Evolutionary conservation across 2,888 invertebrate species (phyloP), one percentile per base, ranked within the genome.

Genomic region (Epinotia brunnichana): DNA sequence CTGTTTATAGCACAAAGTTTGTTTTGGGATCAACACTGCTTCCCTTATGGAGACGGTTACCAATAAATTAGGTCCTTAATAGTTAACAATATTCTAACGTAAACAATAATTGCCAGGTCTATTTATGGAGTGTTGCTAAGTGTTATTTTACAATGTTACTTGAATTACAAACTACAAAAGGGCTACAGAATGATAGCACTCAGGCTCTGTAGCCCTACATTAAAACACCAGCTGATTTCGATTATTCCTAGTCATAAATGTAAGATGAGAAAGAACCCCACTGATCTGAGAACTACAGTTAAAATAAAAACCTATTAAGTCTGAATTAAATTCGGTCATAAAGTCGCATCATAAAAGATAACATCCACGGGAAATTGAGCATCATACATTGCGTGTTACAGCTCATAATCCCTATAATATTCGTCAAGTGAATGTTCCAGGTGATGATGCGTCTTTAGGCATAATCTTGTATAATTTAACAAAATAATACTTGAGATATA

Each of bases 51-150:
- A 59, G 68, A 68, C 68, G 63, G 51, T 63, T 68, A 72, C 62
- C 48, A 73, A 73, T 73, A 73, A 73, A 73, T 73, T 68, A 73
- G 68, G 62, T 68, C 63, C 73, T 73, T 73, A 73, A 35, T 61
- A 68, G 51, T 73, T 73, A 73, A 63, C 35, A 69, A 63, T 73
- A 73, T 69, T 73, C 73, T 73, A 73, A 63, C 29, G 51, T 73
- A 62, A 73, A 73, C 62, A 69, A 63, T 73, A 69, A 73, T 68
- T 66, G 72, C 63, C 73, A 62, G 68, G 68, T 68, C 29, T 72
- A 63, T 68, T 71, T 57, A 73, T 69, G 73, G 63, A 63, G 62
- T 57, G 64, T 60, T 29, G 24, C 35, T 62, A 66, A 71, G 64
- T 64, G 64, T 61, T 61, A 68, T 51, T 66, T 68, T 57, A 68